Base-by-base conservation (phyloP, 2,888 invertebrate genomes). In the Alloplasta piceator region DNA sequence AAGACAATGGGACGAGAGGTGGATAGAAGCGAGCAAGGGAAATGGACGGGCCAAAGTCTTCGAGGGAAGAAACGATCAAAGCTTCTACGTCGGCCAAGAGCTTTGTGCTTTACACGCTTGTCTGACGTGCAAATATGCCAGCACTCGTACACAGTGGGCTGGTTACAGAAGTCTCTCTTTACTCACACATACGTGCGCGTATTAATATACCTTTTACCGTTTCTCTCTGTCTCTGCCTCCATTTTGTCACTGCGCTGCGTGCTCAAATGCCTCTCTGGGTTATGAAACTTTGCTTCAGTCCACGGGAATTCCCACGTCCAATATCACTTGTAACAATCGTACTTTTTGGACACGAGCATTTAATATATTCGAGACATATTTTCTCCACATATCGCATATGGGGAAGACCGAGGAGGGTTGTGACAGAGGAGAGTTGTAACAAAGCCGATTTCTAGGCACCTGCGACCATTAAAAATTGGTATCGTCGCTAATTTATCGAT, bases 31-130 rank as follows among this genome's bases (percentile, higher is more conserved):
- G 26, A 26, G 26, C 1, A 26, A 61, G 52, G 26, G 71, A 61
- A 61, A 36, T 41, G 43, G 52, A 73, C 26, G 41, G n/a, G 56
- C 12, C 14, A 61, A 48, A 78, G 60, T 48, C 68, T 72, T 55
- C 71, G 64, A 82, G 70, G 66, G 12, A 38, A 75, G 71, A 50
- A 71, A 83, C 80, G 80, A 82, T 83, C 83, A 83, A 83, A 82
- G 82, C 82, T 78, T 72, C 74, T 79, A 79, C 78, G 71, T 78
- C 26, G 74, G 50, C 70, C 71, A 66, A 71, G 46, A 75, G 79
- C 79, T 80, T 80, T 75, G 79, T 66, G 60, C n/a, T 12, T 71
- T 48, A 26, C 26, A 26, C 71, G 72, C 73, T 58, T 81, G 76
- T 63, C 82, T 70, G 48, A 43, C 67, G 63, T 80, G 77, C 82